These are phyloP conservation scores for Pimpla rufipes DNA, from an alignment of 2,888 invertebrate genomes.

Conservation along the genomic window DNA sequence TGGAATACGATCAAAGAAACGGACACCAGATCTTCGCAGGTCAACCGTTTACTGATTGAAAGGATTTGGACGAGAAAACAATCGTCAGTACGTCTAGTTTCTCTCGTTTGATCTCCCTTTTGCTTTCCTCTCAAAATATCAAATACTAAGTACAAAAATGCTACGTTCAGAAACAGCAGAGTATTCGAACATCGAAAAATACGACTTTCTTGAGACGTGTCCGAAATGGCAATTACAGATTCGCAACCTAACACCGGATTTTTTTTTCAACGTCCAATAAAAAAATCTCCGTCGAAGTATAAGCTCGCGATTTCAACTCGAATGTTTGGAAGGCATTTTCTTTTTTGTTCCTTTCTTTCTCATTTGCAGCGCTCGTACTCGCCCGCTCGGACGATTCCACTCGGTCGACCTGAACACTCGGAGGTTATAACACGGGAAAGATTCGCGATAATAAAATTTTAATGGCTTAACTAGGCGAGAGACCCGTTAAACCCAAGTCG, in stretches of 20 bases:
- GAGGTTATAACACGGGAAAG: constrained; percentile 69
- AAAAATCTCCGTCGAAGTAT: constrained; percentile 32
- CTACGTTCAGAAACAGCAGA: neutral
- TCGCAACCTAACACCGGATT: constrained; percentile 2
- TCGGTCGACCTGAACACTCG: constrained; percentile 56
- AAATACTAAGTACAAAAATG: neutral
- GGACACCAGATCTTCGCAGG: constrained; percentile 4
- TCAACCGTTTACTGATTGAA: neutral
- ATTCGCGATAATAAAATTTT: constrained; percentile 79
- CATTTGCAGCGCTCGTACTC: constrained; percentile 28
- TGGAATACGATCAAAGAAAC: constrained; percentile 14
- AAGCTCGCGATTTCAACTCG: constrained; percentile 18
- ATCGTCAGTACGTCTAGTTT: neutral
- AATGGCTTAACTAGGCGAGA: constrained; percentile 77
- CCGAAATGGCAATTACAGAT: neutral
- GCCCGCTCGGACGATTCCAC: constrained; percentile 53
- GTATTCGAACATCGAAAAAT: neutral
- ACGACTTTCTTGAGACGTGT: neutral
- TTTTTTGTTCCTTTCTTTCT: constrained; percentile 35
- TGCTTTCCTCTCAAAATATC: neutral
- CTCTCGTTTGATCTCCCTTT: neutral
- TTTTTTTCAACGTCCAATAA: constrained; percentile 37
- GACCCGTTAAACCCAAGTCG: constrained; percentile 67
- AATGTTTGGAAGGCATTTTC: constrained; percentile 29
- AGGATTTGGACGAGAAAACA: neutral